phyloP scores from a whole-genome alignment of 1,140 invertebrate genomes.

The Bombus waltoni region DNA sequence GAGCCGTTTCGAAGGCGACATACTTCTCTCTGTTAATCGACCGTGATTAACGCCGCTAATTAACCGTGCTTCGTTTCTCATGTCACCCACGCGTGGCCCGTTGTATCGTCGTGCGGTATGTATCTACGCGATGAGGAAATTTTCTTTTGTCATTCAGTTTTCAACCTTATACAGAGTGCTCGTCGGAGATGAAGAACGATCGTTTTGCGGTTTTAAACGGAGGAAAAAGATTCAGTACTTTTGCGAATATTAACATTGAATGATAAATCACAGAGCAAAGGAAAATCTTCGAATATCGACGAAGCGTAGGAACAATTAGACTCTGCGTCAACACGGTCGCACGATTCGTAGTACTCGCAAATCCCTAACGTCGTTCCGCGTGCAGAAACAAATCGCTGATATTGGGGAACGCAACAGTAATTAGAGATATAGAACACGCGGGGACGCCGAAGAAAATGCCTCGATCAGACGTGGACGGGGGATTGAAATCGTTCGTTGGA shows the following conservation, averaged over 20 bases:
- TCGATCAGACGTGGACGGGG: not conserved
- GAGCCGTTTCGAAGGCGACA: conserved; percentile 11
- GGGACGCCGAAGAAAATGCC: not conserved
- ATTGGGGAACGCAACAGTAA: not conserved
- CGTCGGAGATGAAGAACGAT: too few relatives aligned
- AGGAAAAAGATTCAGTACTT: not conserved
- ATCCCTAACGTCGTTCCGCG: not conserved
- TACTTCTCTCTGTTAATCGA: not conserved
- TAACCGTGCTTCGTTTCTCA: not conserved
- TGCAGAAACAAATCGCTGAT: conserved; percentile 4
- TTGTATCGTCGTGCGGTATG: not conserved
- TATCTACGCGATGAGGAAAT: not conserved
- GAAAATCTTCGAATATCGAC: not conserved
- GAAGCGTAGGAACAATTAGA: not conserved
- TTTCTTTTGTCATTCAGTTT: too few relatives aligned
- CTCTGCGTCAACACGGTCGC: not conserved
- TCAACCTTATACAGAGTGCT: not conserved
- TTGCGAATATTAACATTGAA: not conserved
- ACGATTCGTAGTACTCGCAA: conserved; percentile 6
- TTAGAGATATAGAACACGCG: not conserved
- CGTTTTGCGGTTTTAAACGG: not conserved
- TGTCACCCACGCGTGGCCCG: not conserved
- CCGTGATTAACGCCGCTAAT: conserved; percentile 26
- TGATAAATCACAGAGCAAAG: not conserved
- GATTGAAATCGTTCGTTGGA: not conserved